phyloP scores from a whole-genome alignment of 2,113 vertebrate species.

The Lophura nycthemera region DNA sequence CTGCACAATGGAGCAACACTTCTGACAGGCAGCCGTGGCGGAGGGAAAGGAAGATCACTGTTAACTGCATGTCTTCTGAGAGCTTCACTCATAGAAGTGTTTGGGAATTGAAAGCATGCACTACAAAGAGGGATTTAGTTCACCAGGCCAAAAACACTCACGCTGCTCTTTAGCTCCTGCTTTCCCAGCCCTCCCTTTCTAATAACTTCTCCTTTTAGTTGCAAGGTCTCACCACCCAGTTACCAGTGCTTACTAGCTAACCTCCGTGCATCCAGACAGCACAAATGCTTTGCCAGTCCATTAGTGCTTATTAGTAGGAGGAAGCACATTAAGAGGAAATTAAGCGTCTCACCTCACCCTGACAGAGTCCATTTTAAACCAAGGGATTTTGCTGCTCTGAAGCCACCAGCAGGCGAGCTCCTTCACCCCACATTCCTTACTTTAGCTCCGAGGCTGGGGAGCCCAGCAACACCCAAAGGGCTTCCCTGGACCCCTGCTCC shows the following conservation, averaged over 20 bases:
- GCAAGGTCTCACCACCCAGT: neutral
- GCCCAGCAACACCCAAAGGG: rapidly evolving
- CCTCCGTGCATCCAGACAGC: neutral
- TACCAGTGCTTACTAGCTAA: neutral
- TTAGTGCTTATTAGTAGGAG: slow-evolving; percentile 7
- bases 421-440: neutral
- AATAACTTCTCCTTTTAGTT: neutral
- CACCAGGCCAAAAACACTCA: neutral
- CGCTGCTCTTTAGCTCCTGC: neutral
- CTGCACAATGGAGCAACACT: neutral
- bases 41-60: neutral
- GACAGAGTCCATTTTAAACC: slow-evolving; percentile 30
- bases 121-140: neutral
- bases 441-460: neutral
- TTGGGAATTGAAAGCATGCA: rapidly evolving
- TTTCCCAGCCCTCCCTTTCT: neutral
- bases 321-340: slow-evolving; percentile 27
- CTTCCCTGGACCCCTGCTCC: neutral
- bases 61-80: neutral
- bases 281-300: neutral
- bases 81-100: neutral
- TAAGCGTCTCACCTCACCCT: neutral
- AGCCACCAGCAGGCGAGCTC: neutral
- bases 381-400: neutral
- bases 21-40: rapidly evolving